A percentile compares a stretch with the other conserved stretches of the same genome.
Evolutionary conservation across 2,888 invertebrate species (phyloP).

Genomic region (Heteromyza rotundicornis): DNA sequence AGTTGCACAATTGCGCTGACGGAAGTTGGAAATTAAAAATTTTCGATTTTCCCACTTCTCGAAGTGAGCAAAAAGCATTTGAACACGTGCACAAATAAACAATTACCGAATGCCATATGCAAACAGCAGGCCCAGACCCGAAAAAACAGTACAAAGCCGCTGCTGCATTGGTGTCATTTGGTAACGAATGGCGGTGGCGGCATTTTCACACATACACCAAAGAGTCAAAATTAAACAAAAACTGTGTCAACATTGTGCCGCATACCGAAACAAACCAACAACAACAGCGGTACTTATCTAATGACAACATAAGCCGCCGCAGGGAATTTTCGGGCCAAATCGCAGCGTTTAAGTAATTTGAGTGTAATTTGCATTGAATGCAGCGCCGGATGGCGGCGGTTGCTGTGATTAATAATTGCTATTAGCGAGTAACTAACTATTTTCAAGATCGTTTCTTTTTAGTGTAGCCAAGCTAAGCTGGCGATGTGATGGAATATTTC

Average conservation of each 20-base stretch:
- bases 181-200: not conserved
- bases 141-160: not conserved
- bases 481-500: not conserved
- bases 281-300: not conserved
- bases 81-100: conserved; percentile 19
- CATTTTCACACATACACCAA: not conserved
- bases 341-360: not conserved
- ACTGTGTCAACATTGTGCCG: conserved; percentile 3
- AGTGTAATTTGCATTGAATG: not conserved
- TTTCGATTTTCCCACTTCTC: too few species aligned
- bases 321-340: not conserved
- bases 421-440: not conserved
- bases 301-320: not conserved
- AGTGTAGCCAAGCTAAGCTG: not conserved
- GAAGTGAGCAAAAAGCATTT: too few species aligned
- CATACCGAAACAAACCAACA: not conserved
- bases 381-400: not conserved
- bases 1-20: too few species aligned
- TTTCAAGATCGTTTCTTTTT: not conserved
- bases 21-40: not conserved
- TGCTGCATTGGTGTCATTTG: conserved; percentile 1
- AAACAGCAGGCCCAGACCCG: not conserved
- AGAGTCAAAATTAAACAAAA: not conserved
- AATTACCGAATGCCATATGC: conserved; percentile 2
- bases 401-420: not conserved